Evolutionary conservation across 1,140 invertebrate genomes (phyloP).

Genomic region (Euwallacea fornicatus): DNA sequence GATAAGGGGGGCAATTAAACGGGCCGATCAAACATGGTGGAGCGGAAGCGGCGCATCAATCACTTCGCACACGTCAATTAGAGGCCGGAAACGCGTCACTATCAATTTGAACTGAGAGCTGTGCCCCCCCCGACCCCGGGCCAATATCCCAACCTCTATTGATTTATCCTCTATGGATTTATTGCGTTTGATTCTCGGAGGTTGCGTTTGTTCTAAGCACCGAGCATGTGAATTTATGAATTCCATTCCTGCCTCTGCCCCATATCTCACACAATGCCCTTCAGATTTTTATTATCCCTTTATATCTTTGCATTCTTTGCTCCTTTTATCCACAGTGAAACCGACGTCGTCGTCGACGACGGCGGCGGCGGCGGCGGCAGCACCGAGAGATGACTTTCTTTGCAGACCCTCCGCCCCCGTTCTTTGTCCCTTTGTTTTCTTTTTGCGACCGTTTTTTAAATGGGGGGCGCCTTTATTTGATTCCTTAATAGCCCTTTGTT

Average conservation of each 20-base stretch:
- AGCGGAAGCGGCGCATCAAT: conserved; percentile 52
- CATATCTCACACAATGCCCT: not conserved
- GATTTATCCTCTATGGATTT: conserved; percentile 29
- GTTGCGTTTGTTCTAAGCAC: too few species aligned
- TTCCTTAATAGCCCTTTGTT: conserved; percentile 32
- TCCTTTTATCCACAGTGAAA: not conserved
- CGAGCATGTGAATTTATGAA: not conserved
- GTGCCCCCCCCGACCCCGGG: not conserved
- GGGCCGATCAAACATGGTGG: conserved; percentile 51
- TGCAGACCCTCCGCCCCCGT: conserved; percentile 20
- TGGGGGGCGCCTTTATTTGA: conserved; percentile 19
- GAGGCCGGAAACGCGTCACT: conserved; percentile 53
- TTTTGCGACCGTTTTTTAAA: conserved; percentile 35
- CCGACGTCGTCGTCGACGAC: not conserved
- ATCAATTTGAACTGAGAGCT: conserved; percentile 50
- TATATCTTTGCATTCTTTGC: not conserved
- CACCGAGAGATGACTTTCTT: conserved; percentile 3
- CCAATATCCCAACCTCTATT: conserved; percentile 50
- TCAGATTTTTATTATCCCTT: not conserved
- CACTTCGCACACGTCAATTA: conserved; percentile 55
- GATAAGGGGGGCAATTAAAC: conserved; percentile 49
- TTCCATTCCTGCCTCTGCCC: not conserved
- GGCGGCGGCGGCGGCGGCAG: not conserved
- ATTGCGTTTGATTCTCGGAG: too few species aligned
- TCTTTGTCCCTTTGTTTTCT: conserved; percentile 40